Evolutionary conservation across 1,140 invertebrate species (phyloP).

Genomic region (Ostrea denselamellosa): DNA sequence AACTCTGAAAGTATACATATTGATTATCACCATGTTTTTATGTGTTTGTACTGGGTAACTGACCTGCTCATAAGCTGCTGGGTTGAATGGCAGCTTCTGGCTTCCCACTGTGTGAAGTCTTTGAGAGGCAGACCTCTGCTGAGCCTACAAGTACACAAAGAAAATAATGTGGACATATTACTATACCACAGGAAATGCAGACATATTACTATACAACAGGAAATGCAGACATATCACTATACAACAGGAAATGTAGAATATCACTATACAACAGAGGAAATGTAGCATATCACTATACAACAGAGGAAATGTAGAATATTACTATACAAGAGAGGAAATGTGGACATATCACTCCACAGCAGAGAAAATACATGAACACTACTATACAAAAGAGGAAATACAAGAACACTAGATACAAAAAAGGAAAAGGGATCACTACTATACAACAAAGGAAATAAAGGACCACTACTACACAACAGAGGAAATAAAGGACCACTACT

Average conservation of each 20-base stretch:
- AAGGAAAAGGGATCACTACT: not conserved
- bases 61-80: conserved; percentile 84
- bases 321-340: no score
- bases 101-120: conserved; percentile 83
- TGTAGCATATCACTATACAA: conserved; percentile 46
- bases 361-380: no score
- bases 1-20: no score
- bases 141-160: conserved; percentile 50
- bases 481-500: no score
- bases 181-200: not conserved
- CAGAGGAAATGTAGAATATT: no score
- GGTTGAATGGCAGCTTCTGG: conserved; percentile 84
- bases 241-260: not conserved
- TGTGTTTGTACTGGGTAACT: conserved; percentile 37
- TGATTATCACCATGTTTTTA: no score
- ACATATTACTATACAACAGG: not conserved
- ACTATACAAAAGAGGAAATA: no score
- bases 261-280: not conserved
- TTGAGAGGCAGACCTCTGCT: conserved; percentile 80
- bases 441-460: no score
- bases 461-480: no score
- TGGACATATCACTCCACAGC: no score
- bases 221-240: conserved; percentile 51
- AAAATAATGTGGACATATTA: not conserved
- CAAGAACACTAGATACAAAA: not conserved